Evolutionary conservation across 2,797 vertebrate species (phyloP).

Genomic region (Sparidentex hasta): DNA sequence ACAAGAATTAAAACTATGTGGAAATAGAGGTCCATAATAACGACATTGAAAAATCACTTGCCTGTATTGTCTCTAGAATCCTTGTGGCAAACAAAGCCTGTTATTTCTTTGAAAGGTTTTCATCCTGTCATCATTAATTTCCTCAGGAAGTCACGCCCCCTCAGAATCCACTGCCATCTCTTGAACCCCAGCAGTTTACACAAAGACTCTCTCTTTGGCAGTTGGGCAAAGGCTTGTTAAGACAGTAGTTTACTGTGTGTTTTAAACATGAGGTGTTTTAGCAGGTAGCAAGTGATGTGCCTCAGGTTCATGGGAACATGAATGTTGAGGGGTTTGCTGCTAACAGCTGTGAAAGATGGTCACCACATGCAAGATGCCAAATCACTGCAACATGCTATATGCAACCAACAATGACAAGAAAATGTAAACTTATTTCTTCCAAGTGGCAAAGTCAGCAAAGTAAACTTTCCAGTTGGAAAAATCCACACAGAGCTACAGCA

Average conservation of each 20-base stretch:
- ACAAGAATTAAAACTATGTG: neutral
- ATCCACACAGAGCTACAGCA: conserved; percentile 11
- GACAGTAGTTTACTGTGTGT: conserved; percentile 6
- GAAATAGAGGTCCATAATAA: conserved; percentile 7
- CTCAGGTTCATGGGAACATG: neutral
- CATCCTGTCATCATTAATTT: conserved; percentile 15
- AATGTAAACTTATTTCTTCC: conserved; percentile 1
- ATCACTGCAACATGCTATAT: neutral
- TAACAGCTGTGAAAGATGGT: neutral
- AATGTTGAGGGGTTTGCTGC: neutral
- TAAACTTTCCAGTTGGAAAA: conserved; percentile 19
- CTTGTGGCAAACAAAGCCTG: neutral
- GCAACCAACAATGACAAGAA: neutral
- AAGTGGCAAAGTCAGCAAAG: conserved; percentile 18
- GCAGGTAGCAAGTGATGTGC: conserved; percentile 12
- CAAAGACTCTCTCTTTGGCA: conserved; percentile 26
- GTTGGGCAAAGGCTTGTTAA: conserved; percentile 17
- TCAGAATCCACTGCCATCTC: conserved; percentile 1
- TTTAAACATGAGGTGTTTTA: conserved; percentile 3
- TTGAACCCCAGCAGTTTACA: conserved; percentile 13
- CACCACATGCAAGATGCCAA: neutral
- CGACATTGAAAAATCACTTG: neutral
- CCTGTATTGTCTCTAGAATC: neutral
- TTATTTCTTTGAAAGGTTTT: conserved; percentile 17
- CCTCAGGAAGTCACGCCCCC: neutral